A percentile compares a stretch with the other conserved stretches of the same genome.
These are phyloP conservation scores for Colletes gigas DNA, from an alignment of 1,140 invertebrate species.

Conservation along the genomic window DNA sequence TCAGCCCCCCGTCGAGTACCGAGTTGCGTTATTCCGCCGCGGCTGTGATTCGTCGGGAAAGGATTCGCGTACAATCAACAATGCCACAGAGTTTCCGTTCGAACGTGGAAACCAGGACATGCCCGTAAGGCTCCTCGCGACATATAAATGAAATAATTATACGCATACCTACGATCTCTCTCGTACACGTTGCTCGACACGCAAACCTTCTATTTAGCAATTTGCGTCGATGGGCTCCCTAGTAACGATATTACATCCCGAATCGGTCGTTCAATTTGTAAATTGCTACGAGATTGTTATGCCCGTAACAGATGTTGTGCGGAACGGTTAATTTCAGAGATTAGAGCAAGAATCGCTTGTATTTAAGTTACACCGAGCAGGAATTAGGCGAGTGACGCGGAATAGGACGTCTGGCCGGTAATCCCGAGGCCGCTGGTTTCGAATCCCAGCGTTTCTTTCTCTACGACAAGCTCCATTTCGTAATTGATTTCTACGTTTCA, in stretches of 20 bases:
- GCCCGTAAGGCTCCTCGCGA: no score
- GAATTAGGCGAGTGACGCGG: no score
- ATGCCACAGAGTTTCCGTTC: not conserved
- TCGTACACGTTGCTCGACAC: not conserved
- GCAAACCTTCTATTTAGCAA: not conserved
- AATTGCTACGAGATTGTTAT: not conserved
- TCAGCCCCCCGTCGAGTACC: not conserved
- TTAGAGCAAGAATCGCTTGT: no score
- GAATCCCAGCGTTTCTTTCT: no score
- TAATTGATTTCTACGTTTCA: not conserved
- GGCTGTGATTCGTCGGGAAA: not conserved
- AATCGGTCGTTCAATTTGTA: slow-evolving; percentile 13
- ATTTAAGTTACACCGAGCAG: no score
- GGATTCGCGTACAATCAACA: slow-evolving; percentile 1
- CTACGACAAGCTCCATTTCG: no score
- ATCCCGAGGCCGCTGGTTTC: no score
- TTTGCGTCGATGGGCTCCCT: not conserved
- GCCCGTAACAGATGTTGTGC: not conserved
- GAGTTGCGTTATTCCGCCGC: not conserved
- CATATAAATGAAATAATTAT: slow-evolving; percentile 10
- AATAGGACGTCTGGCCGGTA: no score
- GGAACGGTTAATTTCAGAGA: no score
- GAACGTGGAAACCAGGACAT: not conserved
- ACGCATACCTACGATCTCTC: not conserved
- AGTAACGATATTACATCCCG: not conserved